Base-by-base conservation (phyloP, 2,113 vertebrate genomes). In the Penelope pileata region DNA sequence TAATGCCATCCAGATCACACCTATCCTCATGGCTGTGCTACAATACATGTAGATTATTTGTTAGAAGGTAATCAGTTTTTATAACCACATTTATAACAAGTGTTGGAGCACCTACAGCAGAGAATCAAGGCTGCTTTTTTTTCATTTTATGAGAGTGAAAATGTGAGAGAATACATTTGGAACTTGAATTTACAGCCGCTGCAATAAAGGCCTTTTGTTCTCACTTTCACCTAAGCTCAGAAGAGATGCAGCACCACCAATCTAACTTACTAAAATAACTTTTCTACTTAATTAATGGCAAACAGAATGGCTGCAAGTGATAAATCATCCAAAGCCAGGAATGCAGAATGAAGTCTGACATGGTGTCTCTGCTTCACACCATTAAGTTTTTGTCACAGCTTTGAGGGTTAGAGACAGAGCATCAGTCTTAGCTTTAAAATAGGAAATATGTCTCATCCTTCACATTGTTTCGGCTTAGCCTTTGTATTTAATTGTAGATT, bases 401-500 rank as follows among this genome's bases (percentile, higher is more conserved):
- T 69, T 86, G 56, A 32, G 42, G 63, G 78, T 84, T 86, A 94
- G 68, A 68, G 23, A 70, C 47, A 82, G 88, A 84, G 18, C 32
- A 82, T 70, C 64, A 75, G 54, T 58, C 73, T 92, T 90, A 69
- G 58, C 40, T 91, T 94, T 92, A 91, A 94, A 96, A 80, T 40
- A 90, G 80, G 48, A 93, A 91, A 75, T 73, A 73, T 11, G 27
- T 77, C 56, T 93, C 90, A 93, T 73, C 68, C 54, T 94, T 96
- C 90, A 64, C 81, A 86, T 91, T 77, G 66, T 96, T 96, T 88
- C 69, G 74, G 24, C 75, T 90, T 94, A 95, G 86, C 88, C 84
- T 96, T 91, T 90, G 22, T 67, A 59, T 93, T 96, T 96, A 94
- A 95, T 96, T 92, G 90, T 96, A 96, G 96, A 93, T 97, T 96